Evolutionary conservation across 1,140 invertebrate species (phyloP), one percentile per base, ranked within the genome.

Genomic region (Plodia interpunctella): DNA sequence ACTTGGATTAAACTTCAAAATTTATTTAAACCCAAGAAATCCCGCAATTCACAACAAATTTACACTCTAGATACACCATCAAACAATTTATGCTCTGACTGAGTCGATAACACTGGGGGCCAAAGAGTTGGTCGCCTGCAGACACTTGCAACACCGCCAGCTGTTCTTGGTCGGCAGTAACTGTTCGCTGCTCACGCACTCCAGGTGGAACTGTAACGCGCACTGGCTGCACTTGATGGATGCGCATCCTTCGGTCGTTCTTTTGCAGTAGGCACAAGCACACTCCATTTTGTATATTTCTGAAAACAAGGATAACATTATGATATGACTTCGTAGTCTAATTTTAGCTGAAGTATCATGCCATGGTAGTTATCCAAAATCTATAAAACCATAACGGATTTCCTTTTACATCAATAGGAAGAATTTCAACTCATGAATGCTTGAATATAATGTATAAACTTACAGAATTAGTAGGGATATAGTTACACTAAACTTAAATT

Each of bases 221-320:
- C 81, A 84, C 15, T 67, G 58, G 59, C 81, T 82, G 65, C 79
- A 84, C n/a, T 78, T 84, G 8, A 84, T 80, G 0, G 70, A 78
- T 0, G 81, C 79, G 25, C 78, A 82, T 3, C 78, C 81, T 50
- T 78, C 67, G 63, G 74, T 77, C 13, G 74, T 75, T 32, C 72
- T 72, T 51, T 82, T 80, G 57, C 78, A 80, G 52, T 68, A 68
- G 11, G 74, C 77, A 62, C 81, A 82, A 9, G 74, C 78, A 63
- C 81, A 82, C 54, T 78, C 76, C 74, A 81, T 81, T 60, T 67
- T 69, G 3, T 50, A 15, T 18, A 50, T 32, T 25, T 49, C 61
- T 63, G 55, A 2, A 57, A 62, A n/a, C n/a, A 44, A 44, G 15
- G 2, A 15, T 44, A 6, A 32, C 30, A 32, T 32, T 32, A 10